Conservation (phyloP, 2,113 vertebrate species). For the Grallaria varia region DNA sequence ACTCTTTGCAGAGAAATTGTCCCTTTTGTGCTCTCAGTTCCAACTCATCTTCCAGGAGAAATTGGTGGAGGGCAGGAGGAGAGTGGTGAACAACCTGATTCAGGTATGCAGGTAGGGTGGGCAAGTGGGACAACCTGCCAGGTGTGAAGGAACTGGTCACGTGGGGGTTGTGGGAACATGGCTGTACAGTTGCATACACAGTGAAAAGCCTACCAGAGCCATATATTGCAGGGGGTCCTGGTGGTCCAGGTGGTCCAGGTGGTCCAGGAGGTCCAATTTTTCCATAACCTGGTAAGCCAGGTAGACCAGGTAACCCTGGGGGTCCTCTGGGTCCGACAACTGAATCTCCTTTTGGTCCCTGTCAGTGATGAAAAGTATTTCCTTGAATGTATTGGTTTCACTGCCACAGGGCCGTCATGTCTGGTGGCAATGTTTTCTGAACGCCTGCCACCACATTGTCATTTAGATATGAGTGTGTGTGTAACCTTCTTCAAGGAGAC, state of each 20-base stretch:
- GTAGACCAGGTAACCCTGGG: conserved; percentile 84
- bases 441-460: background rate
- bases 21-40: background rate
- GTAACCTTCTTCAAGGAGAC: background rate
- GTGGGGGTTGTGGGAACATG: fast-evolving
- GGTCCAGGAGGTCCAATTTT: conserved; percentile 83
- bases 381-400: background rate
- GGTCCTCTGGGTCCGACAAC: conserved; percentile 83
- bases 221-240: conserved; percentile 74
- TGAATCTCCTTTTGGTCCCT: conserved; percentile 92
- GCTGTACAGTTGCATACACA: fast-evolving
- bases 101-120: background rate
- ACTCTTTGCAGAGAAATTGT: background rate
- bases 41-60: background rate
- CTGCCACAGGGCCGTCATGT: background rate
- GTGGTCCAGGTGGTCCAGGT: conserved; percentile 82
- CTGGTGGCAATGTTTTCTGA: background rate
- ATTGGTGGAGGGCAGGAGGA: background rate
- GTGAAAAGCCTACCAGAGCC: conserved; percentile 74
- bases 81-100: background rate
- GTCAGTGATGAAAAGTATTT: background rate
- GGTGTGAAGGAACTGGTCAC: background rate
- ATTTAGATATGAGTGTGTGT: background rate
- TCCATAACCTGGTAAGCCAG: conserved; percentile 87
- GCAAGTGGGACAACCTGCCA: background rate